Base-by-base conservation (phyloP, 1,140 invertebrate genomes). In the Dinoponera quadriceps region DNA sequence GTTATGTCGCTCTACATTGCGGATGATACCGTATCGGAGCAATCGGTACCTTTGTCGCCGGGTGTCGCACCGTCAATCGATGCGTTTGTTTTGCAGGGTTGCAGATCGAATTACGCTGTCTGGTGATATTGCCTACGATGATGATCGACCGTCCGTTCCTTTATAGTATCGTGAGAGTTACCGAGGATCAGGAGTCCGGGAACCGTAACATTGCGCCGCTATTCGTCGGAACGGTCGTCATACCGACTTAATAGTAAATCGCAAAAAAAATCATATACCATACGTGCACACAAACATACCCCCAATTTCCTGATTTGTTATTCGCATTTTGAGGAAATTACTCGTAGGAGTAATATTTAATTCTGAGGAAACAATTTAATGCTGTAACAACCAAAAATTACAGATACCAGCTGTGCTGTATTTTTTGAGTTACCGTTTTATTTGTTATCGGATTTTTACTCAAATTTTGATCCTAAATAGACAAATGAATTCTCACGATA, bases 81-180 rank as follows among this genome's bases (percentile, higher is more conserved):
- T 55, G 27, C 59, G 78, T 59, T 83, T n/a, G n/a, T 59, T 83
- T 77, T 87, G 57, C 55, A 87, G 84, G 33, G 72, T 4, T 83
- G 14, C 3, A 3, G 48, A 1, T 73, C 0, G 13, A 25, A 57
- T 0, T 16, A 20, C 85, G 83, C 49, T 84, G 63, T 59, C 33
- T 82, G 65, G 14, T 3, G 20, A 14, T 14, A n/a, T 13, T 0
- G 13, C 9, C 1, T 11, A 0, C 18, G 9, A 16, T 87, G 59
- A 38, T 11, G 5, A 83, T 88, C 22, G 71, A 90, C 55, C 85
- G 66, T 66, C 85, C 89, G 0, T 90, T 87, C 62, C 4, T 85
- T n/a, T 90, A 83, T 80, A 81, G 33, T 33, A 89, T 90, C 60
- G 27, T 57, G 59, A 66, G 16, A 14, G 16, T 27, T 66, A 13